Conservation (phyloP, 2,113 vertebrate genomes). For the Camelus bactrianus region DNA sequence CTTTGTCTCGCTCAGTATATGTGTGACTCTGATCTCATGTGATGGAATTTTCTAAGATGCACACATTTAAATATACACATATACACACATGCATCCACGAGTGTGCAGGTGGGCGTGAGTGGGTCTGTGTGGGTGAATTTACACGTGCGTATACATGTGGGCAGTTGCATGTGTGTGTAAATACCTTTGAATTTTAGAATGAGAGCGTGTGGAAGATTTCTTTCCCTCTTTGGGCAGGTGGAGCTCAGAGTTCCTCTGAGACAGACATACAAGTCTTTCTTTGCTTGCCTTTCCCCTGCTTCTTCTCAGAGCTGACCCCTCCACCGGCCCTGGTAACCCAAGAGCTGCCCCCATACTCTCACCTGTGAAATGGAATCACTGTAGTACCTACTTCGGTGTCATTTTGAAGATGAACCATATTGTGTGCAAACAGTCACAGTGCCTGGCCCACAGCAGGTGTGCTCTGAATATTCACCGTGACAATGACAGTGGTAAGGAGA, state of each 20-base stretch:
- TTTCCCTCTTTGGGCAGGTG: background rate
- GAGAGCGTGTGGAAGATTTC: background rate
- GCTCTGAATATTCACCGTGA: background rate
- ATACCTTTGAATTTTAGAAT: background rate
- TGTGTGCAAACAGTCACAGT: background rate
- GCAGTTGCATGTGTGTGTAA: background rate
- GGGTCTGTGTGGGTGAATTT: background rate
- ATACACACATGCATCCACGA: too few relatives aligned
- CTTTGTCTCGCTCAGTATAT: background rate
- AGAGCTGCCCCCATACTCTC: background rate
- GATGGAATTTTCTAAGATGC: background rate
- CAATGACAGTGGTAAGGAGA: background rate
- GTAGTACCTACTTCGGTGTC: background rate
- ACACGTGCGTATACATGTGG: accelerated
- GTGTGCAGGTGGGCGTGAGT: background rate
- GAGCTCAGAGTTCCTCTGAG: background rate
- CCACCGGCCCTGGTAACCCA: background rate
- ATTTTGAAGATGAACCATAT: background rate
- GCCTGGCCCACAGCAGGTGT: background rate
- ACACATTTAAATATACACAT: accelerated
- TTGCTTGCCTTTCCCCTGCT: background rate
- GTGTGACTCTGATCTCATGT: background rate
- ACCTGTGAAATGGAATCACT: background rate
- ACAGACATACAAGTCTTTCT: background rate
- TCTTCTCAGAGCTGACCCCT: background rate